Evolutionary conservation across 2,113 vertebrate species (phyloP).

Genomic region (Emydocephalus ijimae): DNA sequence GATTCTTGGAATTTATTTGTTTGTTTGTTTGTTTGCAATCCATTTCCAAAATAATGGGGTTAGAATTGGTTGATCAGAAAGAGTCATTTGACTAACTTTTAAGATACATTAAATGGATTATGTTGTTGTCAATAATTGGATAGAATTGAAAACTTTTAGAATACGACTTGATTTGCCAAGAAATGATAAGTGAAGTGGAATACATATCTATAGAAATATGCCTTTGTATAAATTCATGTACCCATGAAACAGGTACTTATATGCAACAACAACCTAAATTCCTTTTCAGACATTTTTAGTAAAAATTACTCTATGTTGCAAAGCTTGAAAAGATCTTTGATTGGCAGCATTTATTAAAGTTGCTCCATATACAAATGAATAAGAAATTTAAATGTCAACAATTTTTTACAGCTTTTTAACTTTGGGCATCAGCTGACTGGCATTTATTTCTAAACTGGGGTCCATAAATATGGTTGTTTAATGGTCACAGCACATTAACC

Average conservation of each 20-base stretch:
- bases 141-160: not conserved
- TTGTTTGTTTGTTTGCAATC: not conserved
- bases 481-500: not conserved
- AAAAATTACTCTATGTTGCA: not conserved
- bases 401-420: not conserved
- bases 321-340: not conserved
- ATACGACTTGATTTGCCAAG: not conserved
- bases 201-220: not conserved
- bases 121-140: not conserved
- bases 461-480: slow-evolving; percentile 1
- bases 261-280: not conserved
- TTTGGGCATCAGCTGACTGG: slow-evolving; percentile 60
- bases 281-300: not conserved
- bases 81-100: not conserved
- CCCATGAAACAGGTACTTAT: not conserved
- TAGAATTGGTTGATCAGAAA: not conserved
- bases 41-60: not conserved
- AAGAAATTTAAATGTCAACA: slow-evolving; percentile 4
- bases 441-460: slow-evolving; percentile 21
- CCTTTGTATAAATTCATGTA: not conserved
- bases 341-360: not conserved
- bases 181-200: not conserved
- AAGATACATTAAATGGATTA: not conserved
- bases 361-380: not conserved
- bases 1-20: not conserved